phyloP scores from a whole-genome alignment of 2,888 invertebrate species.

The Zonitis immaculata region DNA sequence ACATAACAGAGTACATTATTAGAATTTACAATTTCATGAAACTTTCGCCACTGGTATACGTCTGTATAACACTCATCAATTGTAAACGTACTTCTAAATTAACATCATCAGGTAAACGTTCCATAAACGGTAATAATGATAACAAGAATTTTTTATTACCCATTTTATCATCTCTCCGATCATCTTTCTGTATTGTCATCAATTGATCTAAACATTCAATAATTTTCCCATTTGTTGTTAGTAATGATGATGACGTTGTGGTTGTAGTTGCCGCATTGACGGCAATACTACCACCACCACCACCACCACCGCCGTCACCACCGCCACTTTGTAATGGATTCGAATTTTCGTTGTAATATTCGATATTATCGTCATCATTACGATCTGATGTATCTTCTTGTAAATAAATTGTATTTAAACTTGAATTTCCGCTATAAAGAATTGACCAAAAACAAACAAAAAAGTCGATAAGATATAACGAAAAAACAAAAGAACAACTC shows the following conservation, averaged over 20 bases:
- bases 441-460: not conserved
- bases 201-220: constrained; percentile 25
- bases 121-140: constrained; percentile 37
- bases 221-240: not conserved
- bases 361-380: constrained; percentile 6
- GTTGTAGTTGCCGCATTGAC: not conserved
- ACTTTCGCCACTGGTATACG: constrained; percentile 19
- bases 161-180: constrained; percentile 33
- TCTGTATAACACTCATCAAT: constrained; percentile 35
- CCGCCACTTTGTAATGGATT: not conserved
- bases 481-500: not conserved
- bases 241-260: not conserved
- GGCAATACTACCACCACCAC: not conserved
- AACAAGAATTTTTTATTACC: constrained; percentile 37
- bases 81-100: constrained; percentile 38
- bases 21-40: constrained; percentile 12
- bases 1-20: too few species aligned
- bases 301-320: not conserved
- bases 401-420: constrained; percentile 8
- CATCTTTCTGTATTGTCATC: constrained; percentile 30
- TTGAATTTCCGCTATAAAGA: constrained; percentile 5
- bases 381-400: constrained; percentile 6
- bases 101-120: constrained; percentile 36
- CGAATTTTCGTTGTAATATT: not conserved
- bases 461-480: not conserved